Percentiles rank a stretch among this genome's conserved stretches.
phyloP scores from a whole-genome alignment of 2,888 invertebrate species.

The Callosobruchus maculatus region DNA sequence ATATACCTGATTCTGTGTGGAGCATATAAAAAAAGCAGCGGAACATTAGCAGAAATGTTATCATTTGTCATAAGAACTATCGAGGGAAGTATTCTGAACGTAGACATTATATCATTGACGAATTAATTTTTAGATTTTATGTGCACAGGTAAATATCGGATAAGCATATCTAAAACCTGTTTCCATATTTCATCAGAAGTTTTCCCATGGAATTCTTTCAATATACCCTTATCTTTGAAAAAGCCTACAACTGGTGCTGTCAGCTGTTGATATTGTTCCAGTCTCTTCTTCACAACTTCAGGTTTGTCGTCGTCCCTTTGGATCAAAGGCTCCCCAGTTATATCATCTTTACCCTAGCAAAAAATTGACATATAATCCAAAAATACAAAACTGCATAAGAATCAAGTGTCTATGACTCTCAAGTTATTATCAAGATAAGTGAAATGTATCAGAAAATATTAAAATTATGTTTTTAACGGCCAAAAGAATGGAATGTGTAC shows the following conservation, averaged over 20 bases:
- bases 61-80: neutral
- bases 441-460: too few relatives aligned
- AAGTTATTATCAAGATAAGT: too few relatives aligned
- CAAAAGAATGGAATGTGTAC: too few relatives aligned
- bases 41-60: neutral
- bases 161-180: constrained; percentile 59
- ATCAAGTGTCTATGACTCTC: too few relatives aligned
- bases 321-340: constrained; percentile 81
- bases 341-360: constrained; percentile 77
- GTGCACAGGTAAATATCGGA: neutral
- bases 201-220: constrained; percentile 77
- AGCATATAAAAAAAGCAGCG: neutral
- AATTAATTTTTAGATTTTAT: neutral
- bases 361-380: constrained; percentile 1
- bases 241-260: constrained; percentile 82
- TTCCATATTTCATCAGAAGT: constrained; percentile 95
- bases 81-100: neutral
- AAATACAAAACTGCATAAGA: neutral
- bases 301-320: constrained; percentile 91
- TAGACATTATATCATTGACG: neutral
- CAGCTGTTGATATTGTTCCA: constrained; percentile 72
- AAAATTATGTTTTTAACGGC: too few relatives aligned
- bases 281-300: constrained; percentile 75
- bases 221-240: constrained; percentile 68
- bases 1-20: neutral